Conservation (phyloP, 1,140 invertebrate genomes). For the Microplitis mediator region DNA sequence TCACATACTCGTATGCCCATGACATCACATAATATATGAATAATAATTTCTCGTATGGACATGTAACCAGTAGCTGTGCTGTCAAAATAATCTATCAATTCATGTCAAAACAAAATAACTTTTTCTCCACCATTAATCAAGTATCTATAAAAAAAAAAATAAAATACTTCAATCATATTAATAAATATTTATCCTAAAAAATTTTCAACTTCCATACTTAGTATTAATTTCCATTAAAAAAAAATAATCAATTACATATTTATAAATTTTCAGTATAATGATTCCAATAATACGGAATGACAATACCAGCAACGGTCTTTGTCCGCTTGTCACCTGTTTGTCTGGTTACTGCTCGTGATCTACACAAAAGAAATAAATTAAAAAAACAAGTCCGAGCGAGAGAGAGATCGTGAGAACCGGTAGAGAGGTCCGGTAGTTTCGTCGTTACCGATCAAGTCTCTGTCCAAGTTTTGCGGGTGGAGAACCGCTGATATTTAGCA, state of each 20-base stretch:
- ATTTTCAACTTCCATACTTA: no score
- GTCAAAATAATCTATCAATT: no score
- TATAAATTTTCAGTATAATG: not conserved
- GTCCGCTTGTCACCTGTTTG: slow-evolving; percentile 29
- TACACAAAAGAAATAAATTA: slow-evolving; percentile 20
- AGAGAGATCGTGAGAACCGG: slow-evolving; percentile 31
- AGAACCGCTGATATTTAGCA: slow-evolving; percentile 30
- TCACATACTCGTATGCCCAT: no score
- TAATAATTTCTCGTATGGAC: no score
- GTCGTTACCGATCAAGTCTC: slow-evolving; percentile 24
- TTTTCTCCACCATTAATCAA: no score
- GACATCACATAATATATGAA: no score
- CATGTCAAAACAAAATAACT: no score
- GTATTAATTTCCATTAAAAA: no score
- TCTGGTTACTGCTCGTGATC: slow-evolving; percentile 22
- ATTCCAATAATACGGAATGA: slow-evolving; percentile 21
- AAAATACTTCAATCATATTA: no score
- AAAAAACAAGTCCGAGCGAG: slow-evolving; percentile 9
- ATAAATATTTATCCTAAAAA: no score
- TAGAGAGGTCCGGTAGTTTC: slow-evolving; percentile 27
- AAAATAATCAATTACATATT: not conserved
- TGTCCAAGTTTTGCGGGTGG: slow-evolving; percentile 5
- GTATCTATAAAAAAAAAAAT: no score
- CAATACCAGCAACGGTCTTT: slow-evolving; percentile 15
- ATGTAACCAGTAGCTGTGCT: no score